Conservation (phyloP, 2,797 vertebrate species). For the Naso thynnoides region DNA sequence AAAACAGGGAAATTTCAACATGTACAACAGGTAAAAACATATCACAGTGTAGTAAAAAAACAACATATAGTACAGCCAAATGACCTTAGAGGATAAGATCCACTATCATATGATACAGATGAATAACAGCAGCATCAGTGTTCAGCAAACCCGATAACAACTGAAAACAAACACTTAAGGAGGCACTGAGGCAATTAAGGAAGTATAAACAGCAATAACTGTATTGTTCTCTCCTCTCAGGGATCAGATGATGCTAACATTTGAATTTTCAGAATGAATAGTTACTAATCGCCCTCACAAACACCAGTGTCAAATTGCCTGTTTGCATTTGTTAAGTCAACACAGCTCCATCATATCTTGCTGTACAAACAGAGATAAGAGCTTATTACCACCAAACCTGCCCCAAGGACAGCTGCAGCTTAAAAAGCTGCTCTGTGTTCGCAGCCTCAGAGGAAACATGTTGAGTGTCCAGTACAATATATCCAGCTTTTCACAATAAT, state of each 20-base stretch:
- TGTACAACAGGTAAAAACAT: no score
- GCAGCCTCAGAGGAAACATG: not conserved
- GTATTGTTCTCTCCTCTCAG: not conserved
- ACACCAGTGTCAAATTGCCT: conserved; percentile 24
- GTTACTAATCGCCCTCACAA: conserved; percentile 1
- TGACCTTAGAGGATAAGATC: no score
- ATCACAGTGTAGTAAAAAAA: no score
- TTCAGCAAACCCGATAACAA: not conserved
- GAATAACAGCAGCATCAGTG: no score
- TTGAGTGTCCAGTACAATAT: not conserved
- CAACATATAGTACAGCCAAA: no score
- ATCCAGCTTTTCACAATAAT: not conserved
- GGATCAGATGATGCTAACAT: conserved; percentile 11
- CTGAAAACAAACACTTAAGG: not conserved
- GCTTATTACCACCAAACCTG: conserved; percentile 27
- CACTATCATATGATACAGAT: no score
- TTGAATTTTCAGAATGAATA: conserved; percentile 33
- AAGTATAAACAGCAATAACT: not conserved
- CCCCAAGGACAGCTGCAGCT: conserved; percentile 26
- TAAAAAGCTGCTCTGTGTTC: not conserved
- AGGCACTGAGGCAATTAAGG: not conserved
- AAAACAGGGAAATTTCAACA: no score
- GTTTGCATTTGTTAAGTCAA: conserved; percentile 56
- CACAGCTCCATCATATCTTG: conserved; percentile 27
- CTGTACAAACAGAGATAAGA: conserved; percentile 61